Conservation (phyloP, 2,113 vertebrate genomes). For the Hippocampus comes region DNA sequence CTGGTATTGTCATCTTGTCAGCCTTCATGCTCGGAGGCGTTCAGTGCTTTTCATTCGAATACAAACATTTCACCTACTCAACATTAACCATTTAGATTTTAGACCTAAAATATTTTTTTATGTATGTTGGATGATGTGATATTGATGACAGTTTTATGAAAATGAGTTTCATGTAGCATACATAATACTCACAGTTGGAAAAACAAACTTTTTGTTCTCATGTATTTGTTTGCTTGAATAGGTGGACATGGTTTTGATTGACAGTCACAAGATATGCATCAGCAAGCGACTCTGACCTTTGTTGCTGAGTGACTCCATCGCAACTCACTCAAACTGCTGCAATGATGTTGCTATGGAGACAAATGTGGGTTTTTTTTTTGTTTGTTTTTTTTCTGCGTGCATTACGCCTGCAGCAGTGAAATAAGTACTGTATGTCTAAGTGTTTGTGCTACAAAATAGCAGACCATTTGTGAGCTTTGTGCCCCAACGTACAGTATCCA, state of each 20-base stretch:
- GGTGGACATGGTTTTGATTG: slow-evolving; percentile 16
- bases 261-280: slow-evolving; percentile 18
- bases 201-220: background rate
- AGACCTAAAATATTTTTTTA: too few species aligned
- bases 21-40: too few species aligned
- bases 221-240: background rate
- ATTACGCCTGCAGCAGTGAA: slow-evolving; percentile 45
- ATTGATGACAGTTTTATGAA: background rate
- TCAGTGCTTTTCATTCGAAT: too few species aligned
- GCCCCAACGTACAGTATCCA: too few species aligned
- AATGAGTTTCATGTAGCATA: too few species aligned
- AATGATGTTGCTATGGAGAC: slow-evolving; percentile 67
- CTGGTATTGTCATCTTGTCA: too few species aligned
- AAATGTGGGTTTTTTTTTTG: background rate
- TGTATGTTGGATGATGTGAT: background rate
- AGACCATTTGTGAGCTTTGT: slow-evolving; percentile 2
- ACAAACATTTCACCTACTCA: too few species aligned
- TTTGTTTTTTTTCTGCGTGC: slow-evolving; percentile 29
- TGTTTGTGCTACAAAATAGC: slow-evolving; percentile 23
- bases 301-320: slow-evolving; percentile 44
- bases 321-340: slow-evolving; percentile 32
- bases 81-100: too few species aligned
- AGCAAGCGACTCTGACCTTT: slow-evolving; percentile 22
- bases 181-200: background rate
- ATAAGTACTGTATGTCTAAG: slow-evolving; percentile 41